These are phyloP conservation scores for Zaprionus nigranus DNA, from an alignment of 1,140 invertebrate genomes.

Conservation along the genomic window DNA sequence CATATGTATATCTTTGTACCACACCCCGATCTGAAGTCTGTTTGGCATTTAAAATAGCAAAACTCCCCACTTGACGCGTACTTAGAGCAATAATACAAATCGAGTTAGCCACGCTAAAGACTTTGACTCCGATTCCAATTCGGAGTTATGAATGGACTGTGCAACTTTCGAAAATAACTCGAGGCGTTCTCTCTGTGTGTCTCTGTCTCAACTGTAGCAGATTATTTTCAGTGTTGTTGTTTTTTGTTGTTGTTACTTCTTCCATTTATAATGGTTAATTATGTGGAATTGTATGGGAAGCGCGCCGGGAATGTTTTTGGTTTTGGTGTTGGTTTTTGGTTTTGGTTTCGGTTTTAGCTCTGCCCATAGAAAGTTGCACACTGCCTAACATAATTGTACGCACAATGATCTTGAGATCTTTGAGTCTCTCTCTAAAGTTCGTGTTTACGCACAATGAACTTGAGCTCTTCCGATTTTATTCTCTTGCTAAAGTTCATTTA, in stretches of 20 bases:
- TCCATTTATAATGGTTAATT: slow-evolving; percentile 42
- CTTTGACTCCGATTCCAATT: not conserved
- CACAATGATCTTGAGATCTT: slow-evolving; percentile 13
- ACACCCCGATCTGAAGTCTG: slow-evolving; percentile 31
- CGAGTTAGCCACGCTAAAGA: slow-evolving; percentile 6
- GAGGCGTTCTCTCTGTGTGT: slow-evolving; percentile 19
- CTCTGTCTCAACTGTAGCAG: slow-evolving; percentile 30
- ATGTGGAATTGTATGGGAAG: slow-evolving; percentile 28
- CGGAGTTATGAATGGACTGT: not conserved
- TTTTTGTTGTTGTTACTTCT: slow-evolving; percentile 2
- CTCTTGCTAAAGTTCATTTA: too few species aligned
- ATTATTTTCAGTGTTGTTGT: slow-evolving; percentile 14
- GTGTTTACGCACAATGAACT: too few species aligned
- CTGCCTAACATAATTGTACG: slow-evolving; percentile 23
- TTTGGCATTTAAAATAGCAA: slow-evolving; percentile 13
- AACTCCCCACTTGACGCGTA: slow-evolving; percentile 6
- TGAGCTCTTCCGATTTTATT: too few species aligned
- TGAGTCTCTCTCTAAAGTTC: not conserved
- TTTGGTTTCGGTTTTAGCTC: slow-evolving; percentile 19
- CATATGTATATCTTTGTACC: slow-evolving; percentile 26
- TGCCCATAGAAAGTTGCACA: slow-evolving; percentile 43
- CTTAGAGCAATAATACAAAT: slow-evolving; percentile 10
- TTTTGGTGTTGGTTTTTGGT: not conserved
- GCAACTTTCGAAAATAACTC: slow-evolving; percentile 32
- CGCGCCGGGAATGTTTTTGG: slow-evolving; percentile 4